These are phyloP conservation scores for Pocillopora meandrina DNA, from an alignment of 92 coral and sea anemone genomes.

Conservation along the genomic window DNA sequence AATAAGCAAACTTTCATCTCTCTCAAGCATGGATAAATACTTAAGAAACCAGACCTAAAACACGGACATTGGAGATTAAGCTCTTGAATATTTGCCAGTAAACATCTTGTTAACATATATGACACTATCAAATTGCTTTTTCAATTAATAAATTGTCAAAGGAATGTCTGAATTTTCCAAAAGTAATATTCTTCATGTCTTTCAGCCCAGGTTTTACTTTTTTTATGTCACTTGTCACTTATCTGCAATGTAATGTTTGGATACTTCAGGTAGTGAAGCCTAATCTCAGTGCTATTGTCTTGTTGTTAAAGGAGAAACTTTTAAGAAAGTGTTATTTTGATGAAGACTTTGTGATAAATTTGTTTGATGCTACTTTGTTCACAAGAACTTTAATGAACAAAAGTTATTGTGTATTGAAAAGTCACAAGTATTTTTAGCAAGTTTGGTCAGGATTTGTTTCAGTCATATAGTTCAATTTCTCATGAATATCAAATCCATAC, in stretches of 20 bases:
- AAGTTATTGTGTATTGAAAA: too few species aligned
- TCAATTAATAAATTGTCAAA: not conserved
- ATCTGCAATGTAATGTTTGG: not conserved
- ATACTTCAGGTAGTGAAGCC: not conserved
- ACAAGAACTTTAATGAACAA: too few species aligned
- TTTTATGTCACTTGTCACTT: not conserved
- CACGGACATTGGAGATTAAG: not conserved
- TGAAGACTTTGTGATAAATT: not conserved
- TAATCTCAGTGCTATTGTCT: too few species aligned
- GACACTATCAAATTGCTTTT: not conserved
- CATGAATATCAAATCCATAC: too few species aligned
- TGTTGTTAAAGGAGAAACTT: not conserved
- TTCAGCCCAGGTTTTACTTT: not conserved
- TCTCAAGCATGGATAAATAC: too few species aligned
- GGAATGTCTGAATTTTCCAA: not conserved
- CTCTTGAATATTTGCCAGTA: slow-evolving; percentile 5
- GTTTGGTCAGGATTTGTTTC: too few species aligned
- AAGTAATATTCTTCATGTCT: not conserved
- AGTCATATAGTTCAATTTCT: too few species aligned
- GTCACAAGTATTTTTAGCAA: too few species aligned
- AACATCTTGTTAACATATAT: not conserved
- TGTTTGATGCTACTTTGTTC: not conserved
- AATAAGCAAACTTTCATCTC: not conserved
- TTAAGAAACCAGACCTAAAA: too few species aligned
- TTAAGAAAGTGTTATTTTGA: not conserved